These are phyloP conservation scores for Philypnodon macrostomus DNA, from an alignment of 2,797 vertebrate genomes.

Conservation along the genomic window DNA sequence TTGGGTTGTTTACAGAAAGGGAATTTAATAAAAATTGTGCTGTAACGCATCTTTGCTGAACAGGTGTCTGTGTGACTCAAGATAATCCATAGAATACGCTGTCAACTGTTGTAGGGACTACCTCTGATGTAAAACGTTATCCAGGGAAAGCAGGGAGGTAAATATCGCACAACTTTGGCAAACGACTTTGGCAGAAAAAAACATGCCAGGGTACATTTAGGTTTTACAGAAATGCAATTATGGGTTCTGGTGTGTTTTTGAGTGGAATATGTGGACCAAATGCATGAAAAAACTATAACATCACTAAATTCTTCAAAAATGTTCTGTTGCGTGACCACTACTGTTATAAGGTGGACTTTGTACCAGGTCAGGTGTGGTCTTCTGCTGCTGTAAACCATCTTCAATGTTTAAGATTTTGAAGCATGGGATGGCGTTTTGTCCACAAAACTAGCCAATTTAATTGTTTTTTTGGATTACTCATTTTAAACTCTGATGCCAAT, in stretches of 20 bases:
- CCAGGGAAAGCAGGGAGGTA: conserved; percentile 2
- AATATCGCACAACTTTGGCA: conserved; percentile 5
- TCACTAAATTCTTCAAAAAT: too few relatives aligned
- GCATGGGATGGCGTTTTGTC: too few relatives aligned
- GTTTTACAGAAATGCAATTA: background rate
- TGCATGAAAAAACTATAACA: too few relatives aligned
- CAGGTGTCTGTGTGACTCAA: conserved; percentile 9
- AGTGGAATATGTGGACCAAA: conserved; percentile 28
- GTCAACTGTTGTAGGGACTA: conserved; percentile 9
- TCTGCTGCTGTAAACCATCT: too few relatives aligned
- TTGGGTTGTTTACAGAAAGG: conserved; percentile 7
- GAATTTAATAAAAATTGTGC: conserved; percentile 13
- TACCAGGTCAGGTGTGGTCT: too few relatives aligned
- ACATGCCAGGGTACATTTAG: background rate
- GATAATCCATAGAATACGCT: conserved; percentile 9
- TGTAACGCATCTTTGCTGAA: conserved; percentile 7
- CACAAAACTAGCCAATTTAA: too few relatives aligned
- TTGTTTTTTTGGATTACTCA: too few relatives aligned
- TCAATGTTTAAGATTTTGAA: too few relatives aligned
- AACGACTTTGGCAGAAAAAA: conserved; percentile 1
- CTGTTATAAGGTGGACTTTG: too few relatives aligned
- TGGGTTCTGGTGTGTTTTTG: conserved; percentile 19
- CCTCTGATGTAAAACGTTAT: conserved; percentile 9
- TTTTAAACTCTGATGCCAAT: too few relatives aligned
- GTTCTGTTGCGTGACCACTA: too few relatives aligned